These are phyloP conservation scores for Paracanthobrama guichenoti DNA, from an alignment of 2,113 vertebrate genomes.

Conservation along the genomic window DNA sequence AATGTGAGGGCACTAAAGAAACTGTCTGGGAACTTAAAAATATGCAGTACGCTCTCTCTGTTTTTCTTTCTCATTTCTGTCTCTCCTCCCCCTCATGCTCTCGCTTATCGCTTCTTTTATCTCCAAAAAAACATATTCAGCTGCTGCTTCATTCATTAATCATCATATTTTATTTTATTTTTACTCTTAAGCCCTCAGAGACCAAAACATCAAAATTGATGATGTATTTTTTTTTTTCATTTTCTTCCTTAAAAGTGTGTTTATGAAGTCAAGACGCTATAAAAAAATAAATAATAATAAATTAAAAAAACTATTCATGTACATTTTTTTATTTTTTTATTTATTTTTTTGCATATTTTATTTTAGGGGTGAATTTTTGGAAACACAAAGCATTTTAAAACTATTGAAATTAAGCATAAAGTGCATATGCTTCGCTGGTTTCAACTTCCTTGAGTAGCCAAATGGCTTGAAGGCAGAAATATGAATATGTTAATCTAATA, in stretches of 20 bases:
- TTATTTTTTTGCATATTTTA: neutral
- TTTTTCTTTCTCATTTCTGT: slow-evolving; percentile 11
- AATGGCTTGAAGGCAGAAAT: neutral
- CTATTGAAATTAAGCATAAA: neutral
- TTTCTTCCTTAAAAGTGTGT: slow-evolving; percentile 41
- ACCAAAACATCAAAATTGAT: slow-evolving; percentile 16
- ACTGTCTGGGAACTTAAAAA: slow-evolving; percentile 10
- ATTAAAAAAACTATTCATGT: too few species aligned
- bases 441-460: neutral
- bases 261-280: neutral
- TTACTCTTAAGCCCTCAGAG: slow-evolving; percentile 11
- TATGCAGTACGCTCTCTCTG: slow-evolving; percentile 1
- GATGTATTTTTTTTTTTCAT: neutral
- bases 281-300: too few species aligned
- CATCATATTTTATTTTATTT: slow-evolving; percentile 53
- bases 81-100: neutral
- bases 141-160: slow-evolving; percentile 53
- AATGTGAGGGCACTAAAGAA: slow-evolving; percentile 47
- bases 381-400: neutral
- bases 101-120: slow-evolving; percentile 40
- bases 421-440: neutral
- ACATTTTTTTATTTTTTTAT: too few species aligned
- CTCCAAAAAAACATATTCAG: slow-evolving; percentile 37
- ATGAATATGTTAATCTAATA: neutral
- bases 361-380: neutral